Conservation (phyloP, 2,888 invertebrate genomes). For the Crossocerus cetratus region DNA sequence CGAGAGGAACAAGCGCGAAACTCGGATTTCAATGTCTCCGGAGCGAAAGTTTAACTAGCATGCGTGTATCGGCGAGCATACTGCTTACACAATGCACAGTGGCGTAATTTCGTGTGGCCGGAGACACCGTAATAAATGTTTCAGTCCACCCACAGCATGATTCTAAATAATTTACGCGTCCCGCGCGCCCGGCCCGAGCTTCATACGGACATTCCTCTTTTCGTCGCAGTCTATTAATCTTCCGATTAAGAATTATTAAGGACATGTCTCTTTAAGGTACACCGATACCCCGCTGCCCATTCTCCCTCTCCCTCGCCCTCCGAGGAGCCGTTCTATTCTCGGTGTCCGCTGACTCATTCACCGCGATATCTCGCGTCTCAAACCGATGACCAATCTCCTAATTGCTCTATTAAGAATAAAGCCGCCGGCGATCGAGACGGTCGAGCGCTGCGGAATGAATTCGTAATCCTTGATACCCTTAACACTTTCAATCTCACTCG, state of each 20-base stretch:
- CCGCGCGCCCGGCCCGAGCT: slow-evolving; percentile 38
- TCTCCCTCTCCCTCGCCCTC: background rate
- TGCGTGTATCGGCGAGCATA: slow-evolving; percentile 37
- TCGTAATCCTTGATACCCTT: too few relatives aligned
- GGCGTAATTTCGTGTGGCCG: slow-evolving; percentile 58
- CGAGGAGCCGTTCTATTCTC: background rate
- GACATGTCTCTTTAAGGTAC: background rate
- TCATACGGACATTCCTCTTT: slow-evolving; percentile 40
- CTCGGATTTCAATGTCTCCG: slow-evolving; percentile 54
- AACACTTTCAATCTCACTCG: too few relatives aligned
- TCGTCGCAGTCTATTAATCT: slow-evolving; percentile 36
- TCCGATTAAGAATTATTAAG: slow-evolving; percentile 8
- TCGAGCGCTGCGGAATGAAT: too few relatives aligned
- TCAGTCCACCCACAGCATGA: slow-evolving; percentile 54
- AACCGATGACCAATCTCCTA: too few relatives aligned
- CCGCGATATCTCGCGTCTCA: too few relatives aligned
- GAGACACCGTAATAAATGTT: slow-evolving; percentile 56
- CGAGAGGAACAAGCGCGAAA: slow-evolving; percentile 28
- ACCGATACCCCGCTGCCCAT: background rate
- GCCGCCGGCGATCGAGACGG: too few relatives aligned
- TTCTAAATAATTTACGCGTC: slow-evolving; percentile 56
- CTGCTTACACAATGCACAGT: slow-evolving; percentile 60
- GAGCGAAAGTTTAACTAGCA: slow-evolving; percentile 60
- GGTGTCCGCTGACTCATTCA: background rate
- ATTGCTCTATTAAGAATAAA: too few relatives aligned